Percentiles rank a stretch among this genome's conserved stretches.
phyloP scores from a whole-genome alignment of 2,113 vertebrate species.

The Vicugna pacos region DNA sequence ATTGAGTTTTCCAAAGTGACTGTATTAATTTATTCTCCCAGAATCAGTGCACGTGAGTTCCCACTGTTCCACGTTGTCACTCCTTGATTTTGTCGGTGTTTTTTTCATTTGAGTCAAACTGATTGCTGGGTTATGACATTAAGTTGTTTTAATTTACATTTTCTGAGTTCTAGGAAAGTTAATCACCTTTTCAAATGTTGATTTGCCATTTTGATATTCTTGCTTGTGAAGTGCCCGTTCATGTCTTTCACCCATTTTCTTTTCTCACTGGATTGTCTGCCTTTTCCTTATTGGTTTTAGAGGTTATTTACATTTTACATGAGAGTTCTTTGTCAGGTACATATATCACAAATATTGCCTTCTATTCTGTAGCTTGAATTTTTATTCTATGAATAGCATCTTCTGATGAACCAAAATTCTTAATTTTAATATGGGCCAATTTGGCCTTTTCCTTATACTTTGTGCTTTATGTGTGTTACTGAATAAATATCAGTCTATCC shows the following conservation, averaged over 20 bases:
- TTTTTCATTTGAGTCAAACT: background rate
- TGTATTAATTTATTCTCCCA: background rate
- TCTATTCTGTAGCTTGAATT: background rate
- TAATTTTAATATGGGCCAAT: background rate
- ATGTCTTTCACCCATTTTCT: background rate
- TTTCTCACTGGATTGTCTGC: background rate
- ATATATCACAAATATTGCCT: background rate
- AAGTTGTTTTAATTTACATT: background rate
- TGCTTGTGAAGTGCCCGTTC: background rate
- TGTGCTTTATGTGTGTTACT: background rate
- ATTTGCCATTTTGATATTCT: background rate
- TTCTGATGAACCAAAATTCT: background rate
- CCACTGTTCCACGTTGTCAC: fast-evolving
- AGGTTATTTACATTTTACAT: background rate
- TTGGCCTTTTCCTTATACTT: background rate
- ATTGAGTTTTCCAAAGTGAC: background rate
- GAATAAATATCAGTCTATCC: background rate
- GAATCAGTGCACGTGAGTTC: background rate
- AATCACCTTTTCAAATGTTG: background rate
- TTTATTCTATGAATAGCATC: background rate
- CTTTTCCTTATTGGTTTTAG: background rate
- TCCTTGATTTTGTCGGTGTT: background rate
- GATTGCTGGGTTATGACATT: background rate
- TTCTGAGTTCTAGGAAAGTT: background rate
- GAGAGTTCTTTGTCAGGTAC: background rate